phyloP scores from a whole-genome alignment of 2,888 invertebrate species.

The Melolontha melolontha region DNA sequence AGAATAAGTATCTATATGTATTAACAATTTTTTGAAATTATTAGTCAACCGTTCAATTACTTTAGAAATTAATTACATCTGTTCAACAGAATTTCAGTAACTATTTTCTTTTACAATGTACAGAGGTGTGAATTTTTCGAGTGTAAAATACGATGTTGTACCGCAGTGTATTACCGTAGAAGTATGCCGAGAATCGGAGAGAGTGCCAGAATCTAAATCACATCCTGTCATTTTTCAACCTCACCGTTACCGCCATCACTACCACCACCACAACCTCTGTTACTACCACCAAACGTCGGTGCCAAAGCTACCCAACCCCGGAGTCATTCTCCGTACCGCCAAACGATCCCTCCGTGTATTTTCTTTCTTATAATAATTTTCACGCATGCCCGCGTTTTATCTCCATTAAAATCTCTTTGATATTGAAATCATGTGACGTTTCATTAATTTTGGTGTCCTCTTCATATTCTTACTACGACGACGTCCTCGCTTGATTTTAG shows the following conservation, averaged over 20 bases:
- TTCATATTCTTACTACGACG: slow-evolving; percentile 49
- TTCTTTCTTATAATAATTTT: slow-evolving; percentile 66
- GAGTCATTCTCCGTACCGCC: slow-evolving; percentile 7
- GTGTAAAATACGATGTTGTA: slow-evolving; percentile 30
- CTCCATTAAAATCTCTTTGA: slow-evolving; percentile 67
- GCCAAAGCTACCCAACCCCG: slow-evolving; percentile 15
- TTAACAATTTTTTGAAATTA: too few relatives aligned
- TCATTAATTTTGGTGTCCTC: slow-evolving; percentile 64
- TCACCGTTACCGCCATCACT: slow-evolving; percentile 31
- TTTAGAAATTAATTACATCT: neutral
- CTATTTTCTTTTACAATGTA: neutral
- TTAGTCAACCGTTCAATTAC: too few relatives aligned
- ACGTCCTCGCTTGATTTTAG: slow-evolving; percentile 35
- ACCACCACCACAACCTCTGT: slow-evolving; percentile 43
- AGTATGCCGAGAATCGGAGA: slow-evolving; percentile 27
- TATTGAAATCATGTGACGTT: slow-evolving; percentile 67
- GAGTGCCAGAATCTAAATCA: slow-evolving; percentile 55
- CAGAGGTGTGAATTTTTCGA: slow-evolving; percentile 34
- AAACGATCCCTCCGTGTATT: slow-evolving; percentile 55
- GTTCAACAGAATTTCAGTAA: neutral
- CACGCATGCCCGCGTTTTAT: slow-evolving; percentile 65
- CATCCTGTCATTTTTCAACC: slow-evolving; percentile 57
- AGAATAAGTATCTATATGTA: too few relatives aligned
- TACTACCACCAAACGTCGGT: slow-evolving; percentile 20
- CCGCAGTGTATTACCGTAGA: slow-evolving; percentile 27